Percentiles rank a stretch among this genome's conserved stretches.
Conservation (phyloP, 2,113 vertebrate genomes). For the Plecotus auritus region DNA sequence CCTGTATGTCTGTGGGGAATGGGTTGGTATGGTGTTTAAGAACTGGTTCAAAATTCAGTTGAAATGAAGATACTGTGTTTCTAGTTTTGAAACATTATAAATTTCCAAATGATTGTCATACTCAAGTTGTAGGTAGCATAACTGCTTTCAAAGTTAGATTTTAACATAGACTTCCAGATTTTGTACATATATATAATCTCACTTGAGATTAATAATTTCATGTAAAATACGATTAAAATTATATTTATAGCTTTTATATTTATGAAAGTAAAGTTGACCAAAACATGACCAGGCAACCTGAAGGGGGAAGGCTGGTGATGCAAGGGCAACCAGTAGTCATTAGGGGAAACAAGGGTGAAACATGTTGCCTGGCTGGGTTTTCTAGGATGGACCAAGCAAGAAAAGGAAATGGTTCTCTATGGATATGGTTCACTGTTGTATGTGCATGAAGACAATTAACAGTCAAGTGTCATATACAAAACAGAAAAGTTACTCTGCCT, state of each 20-base stretch:
- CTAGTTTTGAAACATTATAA: not conserved
- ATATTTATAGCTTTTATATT: not conserved
- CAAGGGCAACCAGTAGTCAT: not conserved
- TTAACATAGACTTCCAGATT: not conserved
- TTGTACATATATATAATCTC: not conserved
- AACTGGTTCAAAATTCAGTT: not conserved
- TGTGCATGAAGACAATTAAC: not conserved
- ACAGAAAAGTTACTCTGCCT: not conserved
- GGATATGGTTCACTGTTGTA: not conserved
- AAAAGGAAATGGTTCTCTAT: constrained; percentile 41
- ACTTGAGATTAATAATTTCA: not conserved
- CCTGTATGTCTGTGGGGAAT: too few species aligned
- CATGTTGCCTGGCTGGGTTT: not conserved
- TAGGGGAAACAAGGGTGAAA: not conserved
- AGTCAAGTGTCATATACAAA: not conserved
- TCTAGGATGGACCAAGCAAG: constrained; percentile 41
- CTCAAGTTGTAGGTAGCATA: not conserved
- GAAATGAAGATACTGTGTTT: not conserved
- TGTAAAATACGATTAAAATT: not conserved
- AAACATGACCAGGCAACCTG: not conserved
- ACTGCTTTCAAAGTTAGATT: not conserved
- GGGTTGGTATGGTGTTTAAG: not conserved
- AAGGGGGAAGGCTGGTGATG: not conserved
- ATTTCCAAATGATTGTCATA: not conserved
- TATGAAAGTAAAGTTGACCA: not conserved